Conservation (phyloP, 2,797 vertebrate species). For the Tragopan temminckii region DNA sequence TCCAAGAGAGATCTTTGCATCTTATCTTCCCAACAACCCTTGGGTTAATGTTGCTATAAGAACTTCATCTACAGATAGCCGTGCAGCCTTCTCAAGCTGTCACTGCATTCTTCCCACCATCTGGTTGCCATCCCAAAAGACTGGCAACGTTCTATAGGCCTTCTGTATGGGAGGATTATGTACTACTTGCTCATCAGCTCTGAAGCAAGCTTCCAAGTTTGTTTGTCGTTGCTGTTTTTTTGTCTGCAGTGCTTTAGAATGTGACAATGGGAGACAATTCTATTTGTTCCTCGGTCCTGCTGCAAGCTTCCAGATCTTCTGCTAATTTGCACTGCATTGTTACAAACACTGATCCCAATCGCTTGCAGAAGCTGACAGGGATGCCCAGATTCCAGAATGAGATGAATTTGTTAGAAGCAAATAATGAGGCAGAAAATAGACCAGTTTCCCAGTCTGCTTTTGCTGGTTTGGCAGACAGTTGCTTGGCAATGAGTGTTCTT, state of each 20-base stretch:
- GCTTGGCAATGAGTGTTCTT: background rate
- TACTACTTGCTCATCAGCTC: background rate
- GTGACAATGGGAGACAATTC: background rate
- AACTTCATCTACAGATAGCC: constrained; percentile 1
- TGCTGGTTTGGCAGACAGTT: background rate
- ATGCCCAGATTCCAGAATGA: background rate
- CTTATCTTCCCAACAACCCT: background rate
- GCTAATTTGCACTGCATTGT: background rate
- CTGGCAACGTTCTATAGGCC: constrained; percentile 16
- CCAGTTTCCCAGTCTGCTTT: background rate
- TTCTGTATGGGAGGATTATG: background rate
- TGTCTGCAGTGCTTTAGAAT: background rate
- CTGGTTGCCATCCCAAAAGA: constrained; percentile 12
- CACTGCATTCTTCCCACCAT: constrained; percentile 8
- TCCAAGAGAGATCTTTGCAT: background rate
- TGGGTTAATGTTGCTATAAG: background rate
- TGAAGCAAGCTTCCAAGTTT: background rate
- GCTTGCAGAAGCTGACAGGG: background rate
- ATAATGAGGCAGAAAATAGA: background rate
- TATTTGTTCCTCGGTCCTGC: background rate
- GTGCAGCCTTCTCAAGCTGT: constrained; percentile 9
- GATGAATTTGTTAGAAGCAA: background rate
- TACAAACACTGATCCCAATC: background rate
- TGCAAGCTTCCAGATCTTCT: background rate
- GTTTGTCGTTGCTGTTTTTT: background rate